Evolutionary conservation across 2,888 invertebrate genomes (phyloP).

Genomic region (Drosophila neoperkinsi): DNA sequence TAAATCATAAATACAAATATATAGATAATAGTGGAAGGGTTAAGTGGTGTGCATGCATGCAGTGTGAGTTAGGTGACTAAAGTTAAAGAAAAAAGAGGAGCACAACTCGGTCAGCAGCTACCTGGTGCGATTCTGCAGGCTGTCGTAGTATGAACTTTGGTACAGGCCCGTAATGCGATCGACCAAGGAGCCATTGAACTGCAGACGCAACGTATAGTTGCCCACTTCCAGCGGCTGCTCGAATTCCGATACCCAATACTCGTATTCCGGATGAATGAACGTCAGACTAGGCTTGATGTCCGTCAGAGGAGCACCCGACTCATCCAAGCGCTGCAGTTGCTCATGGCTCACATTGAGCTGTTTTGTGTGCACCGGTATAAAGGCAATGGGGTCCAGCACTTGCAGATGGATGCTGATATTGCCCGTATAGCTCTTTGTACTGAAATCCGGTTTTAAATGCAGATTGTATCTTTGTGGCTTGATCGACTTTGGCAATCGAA

Average conservation of each 20-base stretch:
- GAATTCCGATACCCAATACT: conserved; percentile 85
- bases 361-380: conserved; percentile 86
- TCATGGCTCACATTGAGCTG: conserved; percentile 86
- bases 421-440: conserved; percentile 87
- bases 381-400: conserved; percentile 84
- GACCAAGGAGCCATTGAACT: conserved; percentile 89
- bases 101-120: conserved; percentile 51
- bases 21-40: conserved; percentile 57
- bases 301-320: conserved; percentile 62
- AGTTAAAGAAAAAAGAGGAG: conserved; percentile 4
- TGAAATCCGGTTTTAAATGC: conserved; percentile 88
- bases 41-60: conserved; percentile 24
- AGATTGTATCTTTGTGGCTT: conserved; percentile 88
- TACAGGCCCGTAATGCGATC: conserved; percentile 91
- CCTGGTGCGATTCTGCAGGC: conserved; percentile 80
- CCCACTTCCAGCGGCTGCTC: conserved; percentile 80
- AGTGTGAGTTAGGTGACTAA: conserved; percentile 11
- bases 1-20: background rate
- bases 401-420: conserved; percentile 86
- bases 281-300: conserved; percentile 71
- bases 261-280: conserved; percentile 80
- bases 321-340: conserved; percentile 80
- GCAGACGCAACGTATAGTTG: conserved; percentile 87
- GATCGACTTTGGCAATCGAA: conserved; percentile 87
- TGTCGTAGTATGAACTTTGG: conserved; percentile 87